Base-by-base conservation (phyloP, 2,797 vertebrate species). In the Enteromius trimaculatus region DNA sequence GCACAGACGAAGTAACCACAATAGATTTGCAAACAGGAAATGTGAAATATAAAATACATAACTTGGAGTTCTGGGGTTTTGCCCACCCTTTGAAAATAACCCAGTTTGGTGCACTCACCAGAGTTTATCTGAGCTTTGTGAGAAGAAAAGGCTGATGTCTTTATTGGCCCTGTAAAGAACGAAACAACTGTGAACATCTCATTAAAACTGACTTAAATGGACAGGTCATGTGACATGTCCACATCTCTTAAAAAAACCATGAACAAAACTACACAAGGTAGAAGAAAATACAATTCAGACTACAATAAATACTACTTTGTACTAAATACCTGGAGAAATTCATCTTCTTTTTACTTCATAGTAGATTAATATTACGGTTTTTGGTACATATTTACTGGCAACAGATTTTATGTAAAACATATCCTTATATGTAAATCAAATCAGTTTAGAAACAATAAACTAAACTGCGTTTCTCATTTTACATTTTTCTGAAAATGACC, bases 111-210 rank as follows among this genome's bases (percentile, higher is more conserved):
- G 23, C 80, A 85, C 90, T 90, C 83, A 94, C 93, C 88, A 85
- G 2, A 81, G 76, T 10, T 49, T 47, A 23, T 89, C 84, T 3
- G 86, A 88, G 29, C 26, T 87, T 78, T 87, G 82, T 47, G 31
- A 91, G 68, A 94, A 91, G 3, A 60, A 87, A 29, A 94, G 47
- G 1, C 7, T 86, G 71, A 94, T 29, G 68, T 94, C 92, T 83
- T 90, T 92, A 31, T 70, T 81, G 2, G 88, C 90, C 74, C 94
- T 94, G 85, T 71, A 89, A 89, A 85, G 19, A 37, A 74, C 21
- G 11, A 74, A 77, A 64, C 21, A n/a, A 66, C 23, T 49, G 55
- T 7, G 0, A 19, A 16, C n/a, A 70, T 5, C 13, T 1, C 1
- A 55, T 37, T 39, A 26, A 62, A 44, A 80, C 19, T 1, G 13